These are phyloP conservation scores for Drosophila azteca DNA, from an alignment of 1,140 invertebrate genomes.

Conservation along the genomic window DNA sequence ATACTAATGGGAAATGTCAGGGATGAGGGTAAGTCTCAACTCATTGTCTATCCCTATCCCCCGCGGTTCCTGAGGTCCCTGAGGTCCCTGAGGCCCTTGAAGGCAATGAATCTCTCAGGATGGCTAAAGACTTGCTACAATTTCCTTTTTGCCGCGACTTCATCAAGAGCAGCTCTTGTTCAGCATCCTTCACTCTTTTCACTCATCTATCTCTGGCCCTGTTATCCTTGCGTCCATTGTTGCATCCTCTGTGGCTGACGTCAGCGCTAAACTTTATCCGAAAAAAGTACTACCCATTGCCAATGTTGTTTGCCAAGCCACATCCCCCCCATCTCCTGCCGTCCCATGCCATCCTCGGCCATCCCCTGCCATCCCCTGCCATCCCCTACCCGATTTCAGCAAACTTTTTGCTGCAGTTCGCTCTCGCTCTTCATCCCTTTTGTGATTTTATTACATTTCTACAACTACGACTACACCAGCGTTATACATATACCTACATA, in stretches of 20 bases:
- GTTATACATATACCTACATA: background rate
- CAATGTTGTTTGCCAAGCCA: slow-evolving; percentile 57
- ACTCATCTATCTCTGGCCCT: slow-evolving; percentile 7
- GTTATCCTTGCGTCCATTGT: slow-evolving; percentile 44
- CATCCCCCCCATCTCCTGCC: background rate
- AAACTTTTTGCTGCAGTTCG: slow-evolving; percentile 65
- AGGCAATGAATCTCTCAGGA: too few species aligned
- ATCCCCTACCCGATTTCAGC: slow-evolving; percentile 11
- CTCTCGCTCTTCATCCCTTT: slow-evolving; percentile 65
- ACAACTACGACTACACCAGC: slow-evolving; percentile 23
- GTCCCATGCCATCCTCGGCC: background rate
- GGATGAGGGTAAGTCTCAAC: slow-evolving; percentile 90
- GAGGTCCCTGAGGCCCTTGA: too few species aligned
- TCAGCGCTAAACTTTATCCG: slow-evolving; percentile 55
- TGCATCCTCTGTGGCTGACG: slow-evolving; percentile 41
- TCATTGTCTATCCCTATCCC: too few species aligned
- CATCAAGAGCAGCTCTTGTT: slow-evolving; percentile 8
- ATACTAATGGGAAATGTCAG: slow-evolving; percentile 94
- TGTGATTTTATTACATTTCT: slow-evolving; percentile 76
- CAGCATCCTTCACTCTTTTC: background rate
- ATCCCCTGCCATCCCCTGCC: background rate
- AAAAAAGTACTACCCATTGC: slow-evolving; percentile 57
- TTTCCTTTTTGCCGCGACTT: slow-evolving; percentile 11
- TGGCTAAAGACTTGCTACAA: background rate
- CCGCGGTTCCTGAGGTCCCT: too few species aligned